These are phyloP conservation scores for Microdon myrmicae DNA, from an alignment of 2,888 invertebrate species.

Conservation along the genomic window DNA sequence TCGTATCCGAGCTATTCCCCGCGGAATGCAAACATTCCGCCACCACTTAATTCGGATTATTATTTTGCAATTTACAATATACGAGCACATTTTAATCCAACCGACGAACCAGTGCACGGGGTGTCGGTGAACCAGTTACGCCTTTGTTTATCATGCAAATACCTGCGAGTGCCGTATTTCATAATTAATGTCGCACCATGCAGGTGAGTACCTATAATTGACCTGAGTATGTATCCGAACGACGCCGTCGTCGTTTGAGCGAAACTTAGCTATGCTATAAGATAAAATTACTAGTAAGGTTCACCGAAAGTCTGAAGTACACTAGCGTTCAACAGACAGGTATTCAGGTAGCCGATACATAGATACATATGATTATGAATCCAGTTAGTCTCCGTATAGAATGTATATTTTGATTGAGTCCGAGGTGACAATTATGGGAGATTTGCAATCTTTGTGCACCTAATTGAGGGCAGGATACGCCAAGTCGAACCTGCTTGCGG, in stretches of 20 bases:
- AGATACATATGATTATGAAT: conserved; percentile 8
- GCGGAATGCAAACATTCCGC: conserved; percentile 8
- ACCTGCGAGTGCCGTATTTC: conserved; percentile 21
- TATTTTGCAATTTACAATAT: conserved; percentile 46
- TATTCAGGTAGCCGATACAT: conserved; percentile 1
- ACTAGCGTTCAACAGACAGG: conserved; percentile 12
- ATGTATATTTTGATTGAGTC: conserved; percentile 36
- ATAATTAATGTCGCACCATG: conserved; percentile 31
- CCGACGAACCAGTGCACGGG: conserved; percentile 1
- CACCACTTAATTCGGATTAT: conserved; percentile 18
- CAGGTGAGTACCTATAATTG: conserved; percentile 5
- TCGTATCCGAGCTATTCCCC: conserved; percentile 19
- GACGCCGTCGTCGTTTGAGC: no score
- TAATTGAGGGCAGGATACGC: conserved; percentile 13
- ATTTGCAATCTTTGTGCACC: conserved; percentile 28
- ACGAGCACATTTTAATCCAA: conserved; percentile 24
- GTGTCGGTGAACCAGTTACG: conserved; percentile 44
- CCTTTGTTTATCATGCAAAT: conserved; percentile 48
- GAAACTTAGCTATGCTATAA: no score
- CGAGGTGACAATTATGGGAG: conserved; percentile 36
- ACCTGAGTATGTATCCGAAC: no score
- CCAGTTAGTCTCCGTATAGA: conserved; percentile 18
- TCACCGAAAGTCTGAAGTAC: not conserved
- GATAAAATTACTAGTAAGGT: no score
- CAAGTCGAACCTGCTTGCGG: no score